Base-by-base conservation (phyloP, 2,888 invertebrate genomes). In the Synanthedon formicaeformis region DNA sequence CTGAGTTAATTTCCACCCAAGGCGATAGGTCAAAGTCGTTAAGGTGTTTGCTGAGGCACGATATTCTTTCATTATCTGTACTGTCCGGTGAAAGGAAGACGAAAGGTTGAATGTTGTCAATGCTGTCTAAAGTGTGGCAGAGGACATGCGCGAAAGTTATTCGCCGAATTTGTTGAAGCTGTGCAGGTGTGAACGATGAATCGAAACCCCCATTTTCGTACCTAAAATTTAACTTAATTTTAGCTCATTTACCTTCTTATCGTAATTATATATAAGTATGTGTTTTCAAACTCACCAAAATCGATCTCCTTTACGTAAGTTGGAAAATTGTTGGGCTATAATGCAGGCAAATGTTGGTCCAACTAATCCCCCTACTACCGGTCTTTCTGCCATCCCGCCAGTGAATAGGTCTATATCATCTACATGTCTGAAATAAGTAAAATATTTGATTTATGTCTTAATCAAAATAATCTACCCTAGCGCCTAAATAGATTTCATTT, bases 311-410 rank as follows among this genome's bases (percentile, higher is more conserved):
- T 91, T 92, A 1, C 94, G 90, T 1, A 94, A 79, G 67, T 93
- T 93, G 10, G 91, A 88, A 68, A 96, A 96, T 75, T 96, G 95
- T 65, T 94, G 94, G 0, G 94, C 96, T 50, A 96, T 93, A 53
- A 96, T 93, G 69, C 96, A 96, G 34, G 94, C 94, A 64, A 96
- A 95, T 0, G 95, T 94, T 0, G 96, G 95, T 0, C 96, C 96
- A 0, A 96, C 94, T 2, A 96, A 78, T 0, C 94, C 95, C 1
- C 93, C 93, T 0, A 91, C 81, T 0, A 96, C 92, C 0, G 95
- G 94, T 41, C 92, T 90, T 67, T 96, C 96, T 0, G 95, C 92
- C 69, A 96, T 89, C 0, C 94, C 96, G 8, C 93, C 96, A 0
- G 95, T 91, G 69, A 94, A 96, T 1, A 96, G 81, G 71, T 96